Evolutionary conservation across 1,140 invertebrate genomes (phyloP).

Genomic region (Camponotus pennsylvanicus): DNA sequence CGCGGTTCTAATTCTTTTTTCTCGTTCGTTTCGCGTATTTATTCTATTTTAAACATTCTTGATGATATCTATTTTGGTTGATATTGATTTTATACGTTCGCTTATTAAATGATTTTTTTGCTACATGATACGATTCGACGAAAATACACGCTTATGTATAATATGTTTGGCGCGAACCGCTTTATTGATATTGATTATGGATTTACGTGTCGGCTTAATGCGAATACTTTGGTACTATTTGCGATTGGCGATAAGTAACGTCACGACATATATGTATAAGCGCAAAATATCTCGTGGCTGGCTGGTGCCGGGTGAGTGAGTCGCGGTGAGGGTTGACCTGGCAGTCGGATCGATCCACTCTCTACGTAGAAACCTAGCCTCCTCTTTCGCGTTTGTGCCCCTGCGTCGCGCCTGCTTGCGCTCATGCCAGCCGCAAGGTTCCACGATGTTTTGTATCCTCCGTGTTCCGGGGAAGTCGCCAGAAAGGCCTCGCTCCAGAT

Average conservation of each 20-base stretch:
- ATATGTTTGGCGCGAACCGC: not conserved
- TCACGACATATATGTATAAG: slow-evolving; percentile 74
- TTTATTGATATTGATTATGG: not conserved
- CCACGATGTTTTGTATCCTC: slow-evolving; percentile 70
- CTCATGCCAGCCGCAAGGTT: slow-evolving; percentile 74
- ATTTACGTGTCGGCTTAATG: not conserved
- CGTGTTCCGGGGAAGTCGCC: slow-evolving; percentile 43
- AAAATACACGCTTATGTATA: not conserved
- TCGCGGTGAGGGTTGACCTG: slow-evolving; percentile 77
- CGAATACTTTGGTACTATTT: not conserved
- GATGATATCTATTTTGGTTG: not conserved
- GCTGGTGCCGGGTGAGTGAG: slow-evolving; percentile 66
- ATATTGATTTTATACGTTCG: slow-evolving; percentile 7
- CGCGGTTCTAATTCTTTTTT: slow-evolving; percentile 22
- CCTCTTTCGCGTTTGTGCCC: slow-evolving; percentile 74
- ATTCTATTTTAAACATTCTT: slow-evolving; percentile 3
- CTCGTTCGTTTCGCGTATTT: not conserved
- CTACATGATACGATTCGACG: not conserved
- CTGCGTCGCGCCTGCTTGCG: slow-evolving; percentile 75
- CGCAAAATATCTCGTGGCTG: slow-evolving; percentile 68
- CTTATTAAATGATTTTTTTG: slow-evolving; percentile 10
- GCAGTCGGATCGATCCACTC: slow-evolving; percentile 77
- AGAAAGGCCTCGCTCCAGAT: slow-evolving; percentile 56
- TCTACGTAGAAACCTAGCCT: slow-evolving; percentile 72
- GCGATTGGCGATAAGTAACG: slow-evolving; percentile 69